Base-by-base conservation (phyloP, 2,888 invertebrate species). In the Lacanobia wlatinum region DNA sequence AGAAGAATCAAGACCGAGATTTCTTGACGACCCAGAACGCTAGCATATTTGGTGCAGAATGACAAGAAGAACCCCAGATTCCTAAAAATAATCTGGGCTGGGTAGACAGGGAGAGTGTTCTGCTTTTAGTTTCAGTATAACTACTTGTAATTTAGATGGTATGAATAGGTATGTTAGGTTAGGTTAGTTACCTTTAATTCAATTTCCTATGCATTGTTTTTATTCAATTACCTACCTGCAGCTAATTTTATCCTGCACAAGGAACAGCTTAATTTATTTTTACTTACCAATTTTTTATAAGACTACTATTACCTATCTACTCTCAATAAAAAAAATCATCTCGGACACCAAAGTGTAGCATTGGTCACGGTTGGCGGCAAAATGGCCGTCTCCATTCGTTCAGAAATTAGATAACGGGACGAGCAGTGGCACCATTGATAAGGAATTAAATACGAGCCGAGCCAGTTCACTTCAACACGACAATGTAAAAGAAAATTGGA, bases 371-470 rank as follows among this genome's bases (percentile, higher is more conserved):
- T 87, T 87, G 78, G 86, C 80, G 84, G 84, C 86, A 87, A 87
- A 85, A 88, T 86, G 71, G 86, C 84, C 77, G 84, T 62, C 85
- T 85, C 86, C 76, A 87, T 89, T 88, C 89, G 89, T 88, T 89
- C 89, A 87, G 88, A 94, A 94, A 94, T 94, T 90, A 92, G 91
- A 87, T 94, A 94, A 94, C 94, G 94, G 94, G 79, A 90, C 90
- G 73, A 53, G 80, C 88, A 82, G 87, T 91, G 90, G 90, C 89
- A 89, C 91, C 90, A 92, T 92, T 93, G 93, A 93, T 93, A 92
- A 93, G 88, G 88, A 91, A 91, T 92, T 92, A 92, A 90, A 90
- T 90, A 90, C 86, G 83, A 83, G 89, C 87, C 86, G 83, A 85
- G 84, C 84, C 83, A 84, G 84, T 82, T 87, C 84, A 87, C 84